Base-by-base conservation (phyloP, 2,888 invertebrate genomes). In the Portevinia maculata region DNA sequence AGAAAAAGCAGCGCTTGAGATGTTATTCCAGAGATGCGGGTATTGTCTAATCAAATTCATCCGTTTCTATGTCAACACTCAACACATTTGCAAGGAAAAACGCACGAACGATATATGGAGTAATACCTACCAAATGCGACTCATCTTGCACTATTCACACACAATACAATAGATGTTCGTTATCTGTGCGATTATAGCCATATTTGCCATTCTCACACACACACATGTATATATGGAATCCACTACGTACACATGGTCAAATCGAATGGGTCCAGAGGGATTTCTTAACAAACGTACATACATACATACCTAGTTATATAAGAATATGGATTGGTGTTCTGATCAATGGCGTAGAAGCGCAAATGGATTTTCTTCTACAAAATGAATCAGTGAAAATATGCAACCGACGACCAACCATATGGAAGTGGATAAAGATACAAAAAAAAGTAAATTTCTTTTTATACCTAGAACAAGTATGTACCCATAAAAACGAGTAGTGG, bases 101-200 rank as follows among this genome's bases (percentile, higher is more conserved):
- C 32, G 65, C 44, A 30, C 41, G 24, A 55, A 17, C 46, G 5
- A 37, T 13, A 6, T 13, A 46, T 28, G 13, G 41, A 32, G 13
- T 34, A 21, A 7, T 34, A 32, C 32, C 46, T 21, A 46, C 32
- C 13, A 60, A n/a, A n/a, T n/a, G n/a, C n/a, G n/a, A n/a, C n/a
- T n/a, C n/a, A n/a, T n/a, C n/a, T n/a, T n/a, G 50, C 37, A 28
- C 24, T 32, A 30, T 57, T 21, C 48, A 21, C 37, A 8, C 11
- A 34, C 76, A 57, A 21, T 55, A 65, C 41, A n/a, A 24, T 28
- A 34, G 59, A 71, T 64, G 65, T 37, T 50, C 17, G 19, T 67
- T 59, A 53, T 60, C 69, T 70, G 69, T 62, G 76, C 50, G 79
- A 73, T 73, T 67, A 67, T 19, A 67, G 11, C 28, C n/a, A n/a